A percentile compares a stretch with the other conserved stretches of the same genome.
These are phyloP conservation scores for Leguminivora glycinivorella DNA, from an alignment of 1,140 invertebrate species.

Conservation along the genomic window DNA sequence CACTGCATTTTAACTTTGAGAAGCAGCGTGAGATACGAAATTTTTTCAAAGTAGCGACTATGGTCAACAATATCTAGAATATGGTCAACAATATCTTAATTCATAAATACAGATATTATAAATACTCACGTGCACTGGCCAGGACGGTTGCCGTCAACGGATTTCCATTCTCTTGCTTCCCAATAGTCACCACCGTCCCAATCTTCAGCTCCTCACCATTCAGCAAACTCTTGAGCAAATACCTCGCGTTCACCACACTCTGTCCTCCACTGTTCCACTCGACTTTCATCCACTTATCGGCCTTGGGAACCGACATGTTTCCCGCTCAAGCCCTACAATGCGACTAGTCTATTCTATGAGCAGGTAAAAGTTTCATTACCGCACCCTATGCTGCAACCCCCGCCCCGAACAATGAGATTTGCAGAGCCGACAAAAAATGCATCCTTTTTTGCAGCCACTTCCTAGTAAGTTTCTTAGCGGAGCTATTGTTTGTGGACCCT, in stretches of 20 bases:
- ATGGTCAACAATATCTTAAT: neutral
- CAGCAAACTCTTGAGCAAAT: conserved; percentile 32
- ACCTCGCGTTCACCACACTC: conserved; percentile 41
- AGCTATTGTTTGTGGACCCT: conserved; percentile 39
- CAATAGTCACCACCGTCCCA: conserved; percentile 29
- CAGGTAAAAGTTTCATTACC: conserved; percentile 72
- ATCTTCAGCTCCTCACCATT: conserved; percentile 29
- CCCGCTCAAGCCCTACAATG: neutral
- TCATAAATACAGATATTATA: neutral
- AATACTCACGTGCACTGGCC: conserved; percentile 6
- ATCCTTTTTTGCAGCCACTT: conserved; percentile 67
- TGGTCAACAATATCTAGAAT: too few species aligned
- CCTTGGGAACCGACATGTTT: conserved; percentile 45
- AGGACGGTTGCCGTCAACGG: conserved; percentile 1
- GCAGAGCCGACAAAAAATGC: conserved; percentile 55
- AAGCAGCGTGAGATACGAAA: too few species aligned
- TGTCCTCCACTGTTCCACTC: conserved; percentile 49
- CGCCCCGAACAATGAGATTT: conserved; percentile 61
- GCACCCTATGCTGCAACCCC: conserved; percentile 59
- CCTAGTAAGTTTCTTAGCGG: conserved; percentile 52
- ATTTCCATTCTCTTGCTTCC: conserved; percentile 33
- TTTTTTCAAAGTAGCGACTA: too few species aligned
- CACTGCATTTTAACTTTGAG: too few species aligned
- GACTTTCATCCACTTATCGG: conserved; percentile 58
- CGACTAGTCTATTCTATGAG: conserved; percentile 10